Evolutionary conservation across 1,140 invertebrate species (phyloP), one percentile per base, ranked within the genome.

Genomic region (Gyrodactylus bullatarudis): DNA sequence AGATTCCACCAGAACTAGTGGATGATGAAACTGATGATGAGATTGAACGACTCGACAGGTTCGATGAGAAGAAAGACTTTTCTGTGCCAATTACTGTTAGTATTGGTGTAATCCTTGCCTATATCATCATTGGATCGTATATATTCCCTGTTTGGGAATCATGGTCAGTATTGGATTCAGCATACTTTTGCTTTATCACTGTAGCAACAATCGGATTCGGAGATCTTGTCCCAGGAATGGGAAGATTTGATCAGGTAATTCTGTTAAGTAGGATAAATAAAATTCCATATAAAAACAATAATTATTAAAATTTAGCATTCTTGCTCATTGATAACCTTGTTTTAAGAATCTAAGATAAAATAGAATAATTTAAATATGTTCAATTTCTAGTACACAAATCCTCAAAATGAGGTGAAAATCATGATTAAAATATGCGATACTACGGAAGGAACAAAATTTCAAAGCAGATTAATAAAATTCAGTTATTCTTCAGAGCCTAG

Each of bases 51-150:
- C 75, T 78, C 54, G 76, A 76, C 24, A 76, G 77, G 20, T 75
- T 77, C 54, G 74, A 74, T 23, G 77, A 78, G 26, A 73, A 75
- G 1, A 75, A 76, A 27, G 77, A 77, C 16, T 74, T 76, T 1
- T 75, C 71, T 25, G 78, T 79, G 16, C 89, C 89, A 0, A 91
- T 93, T 76, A 90, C 88, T 87, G 80, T 92, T 25, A 90, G 88
- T 78, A 86, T 91, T 34, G 74, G 73, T 19, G 73, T 75, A 20
- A 26, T 76, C 25, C 70, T 70, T 25, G 23, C 68, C 19, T 76
- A 76, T 69, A 76, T 76, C 20, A 68, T 75, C 69, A 69, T 71
- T 19, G 75, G 75, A 26, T 73, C 75, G 20, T 70, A 68, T 22
- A 68, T 76, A 69, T 76, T 76, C 79, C 70, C 70, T n/a, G 26